Conservation (phyloP, 2,888 invertebrate genomes). For the Luperina nickerlii region DNA sequence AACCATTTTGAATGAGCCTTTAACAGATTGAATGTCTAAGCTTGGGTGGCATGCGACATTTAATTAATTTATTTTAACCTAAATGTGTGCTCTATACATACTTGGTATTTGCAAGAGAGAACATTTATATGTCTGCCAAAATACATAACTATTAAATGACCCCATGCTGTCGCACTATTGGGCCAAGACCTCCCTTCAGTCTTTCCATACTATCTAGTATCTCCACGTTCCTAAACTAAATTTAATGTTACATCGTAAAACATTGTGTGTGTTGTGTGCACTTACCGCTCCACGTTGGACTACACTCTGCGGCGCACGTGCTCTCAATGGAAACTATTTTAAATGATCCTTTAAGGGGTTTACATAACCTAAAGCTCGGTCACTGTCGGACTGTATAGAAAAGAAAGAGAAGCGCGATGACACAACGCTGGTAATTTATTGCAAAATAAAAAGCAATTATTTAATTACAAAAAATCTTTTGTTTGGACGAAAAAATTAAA, state of each 20-base stretch:
- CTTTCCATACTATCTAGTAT: background rate
- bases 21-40: slow-evolving; percentile 57
- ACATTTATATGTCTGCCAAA: background rate
- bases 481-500: too few species aligned
- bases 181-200: background rate
- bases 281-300: slow-evolving; percentile 44
- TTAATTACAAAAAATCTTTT: too few species aligned
- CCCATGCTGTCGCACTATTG: background rate
- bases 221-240: background rate
- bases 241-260: slow-evolving; percentile 11
- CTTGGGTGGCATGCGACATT: slow-evolving; percentile 32
- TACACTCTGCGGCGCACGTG: slow-evolving; percentile 51
- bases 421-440: too few species aligned
- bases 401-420: too few species aligned
- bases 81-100: too few species aligned
- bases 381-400: too few species aligned
- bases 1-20: slow-evolving; percentile 67
- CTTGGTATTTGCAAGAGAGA: too few species aligned
- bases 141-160: background rate
- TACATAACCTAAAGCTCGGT: too few species aligned
- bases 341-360: slow-evolving; percentile 33
- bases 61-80: too few species aligned
- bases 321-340: slow-evolving; percentile 59
- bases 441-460: too few species aligned
- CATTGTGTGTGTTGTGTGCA: slow-evolving; percentile 46